These are phyloP conservation scores for Peromyscus maniculatus DNA, from an alignment of 2,113 vertebrate species.

Conservation along the genomic window DNA sequence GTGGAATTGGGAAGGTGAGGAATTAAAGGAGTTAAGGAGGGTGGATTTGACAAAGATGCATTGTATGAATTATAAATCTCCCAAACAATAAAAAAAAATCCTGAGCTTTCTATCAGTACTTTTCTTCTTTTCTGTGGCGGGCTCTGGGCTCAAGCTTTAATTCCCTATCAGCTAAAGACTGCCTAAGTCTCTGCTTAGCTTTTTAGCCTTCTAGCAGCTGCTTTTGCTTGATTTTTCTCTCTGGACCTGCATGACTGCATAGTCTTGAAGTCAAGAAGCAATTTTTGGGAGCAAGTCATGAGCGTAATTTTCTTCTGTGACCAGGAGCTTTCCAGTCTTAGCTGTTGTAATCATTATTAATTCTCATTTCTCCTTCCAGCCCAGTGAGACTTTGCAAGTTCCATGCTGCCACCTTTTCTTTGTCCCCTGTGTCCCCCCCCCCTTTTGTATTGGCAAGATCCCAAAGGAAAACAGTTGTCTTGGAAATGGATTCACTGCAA, in stretches of 20 bases:
- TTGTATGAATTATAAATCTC: not conserved
- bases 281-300: not conserved
- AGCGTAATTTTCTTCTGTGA: not conserved
- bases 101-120: not conserved
- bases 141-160: not conserved
- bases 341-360: not conserved
- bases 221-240: not conserved
- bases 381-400: not conserved
- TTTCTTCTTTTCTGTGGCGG: not conserved
- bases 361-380: not conserved
- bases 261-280: not conserved
- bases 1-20: not conserved
- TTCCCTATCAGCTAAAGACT: not conserved
- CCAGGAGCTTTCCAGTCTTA: not conserved
- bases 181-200: not conserved
- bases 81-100: not conserved
- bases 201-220: not conserved
- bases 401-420: not conserved
- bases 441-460: not conserved
- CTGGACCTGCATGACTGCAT: not conserved
- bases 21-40: not conserved
- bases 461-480: not conserved
- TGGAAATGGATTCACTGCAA: not conserved
- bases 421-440: not conserved
- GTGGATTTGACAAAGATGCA: not conserved